Conservation (phyloP, 2,797 vertebrate species). For the Lacerta viridis region DNA sequence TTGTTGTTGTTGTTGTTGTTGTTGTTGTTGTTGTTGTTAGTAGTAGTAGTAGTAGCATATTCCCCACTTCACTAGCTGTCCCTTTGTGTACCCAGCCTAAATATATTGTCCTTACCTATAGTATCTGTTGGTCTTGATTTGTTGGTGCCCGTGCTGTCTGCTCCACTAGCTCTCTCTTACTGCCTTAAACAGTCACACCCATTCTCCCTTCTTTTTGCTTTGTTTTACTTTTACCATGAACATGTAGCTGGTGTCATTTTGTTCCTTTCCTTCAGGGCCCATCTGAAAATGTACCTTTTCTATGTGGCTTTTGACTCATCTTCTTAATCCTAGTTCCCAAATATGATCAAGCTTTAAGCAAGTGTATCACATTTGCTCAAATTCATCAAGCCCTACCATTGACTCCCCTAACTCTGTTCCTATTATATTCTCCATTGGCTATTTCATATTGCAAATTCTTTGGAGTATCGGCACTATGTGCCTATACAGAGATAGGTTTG, state of each 20-base stretch:
- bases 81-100: background rate
- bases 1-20: too few species aligned
- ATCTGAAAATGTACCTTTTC: background rate
- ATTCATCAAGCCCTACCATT: background rate
- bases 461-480: background rate
- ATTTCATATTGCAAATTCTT: too few species aligned
- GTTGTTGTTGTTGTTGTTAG: too few species aligned
- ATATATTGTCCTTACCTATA: background rate
- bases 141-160: background rate
- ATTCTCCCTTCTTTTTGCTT: background rate
- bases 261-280: background rate
- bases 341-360: background rate
- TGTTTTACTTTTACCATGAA: background rate
- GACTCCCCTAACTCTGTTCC: background rate
- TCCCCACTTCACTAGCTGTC: background rate
- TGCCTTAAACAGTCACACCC: background rate
- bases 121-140: too few species aligned
- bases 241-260: too few species aligned
- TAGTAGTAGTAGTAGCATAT: too few species aligned
- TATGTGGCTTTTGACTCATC: background rate
- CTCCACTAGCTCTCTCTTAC: background rate
- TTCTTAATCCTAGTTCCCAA: background rate
- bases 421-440: background rate
- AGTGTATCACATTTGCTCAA: too few species aligned
- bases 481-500: background rate